Evolutionary conservation across 92 coral and sea anemone species (phyloP).

Genomic region (Anthopleura xanthogrammica): DNA sequence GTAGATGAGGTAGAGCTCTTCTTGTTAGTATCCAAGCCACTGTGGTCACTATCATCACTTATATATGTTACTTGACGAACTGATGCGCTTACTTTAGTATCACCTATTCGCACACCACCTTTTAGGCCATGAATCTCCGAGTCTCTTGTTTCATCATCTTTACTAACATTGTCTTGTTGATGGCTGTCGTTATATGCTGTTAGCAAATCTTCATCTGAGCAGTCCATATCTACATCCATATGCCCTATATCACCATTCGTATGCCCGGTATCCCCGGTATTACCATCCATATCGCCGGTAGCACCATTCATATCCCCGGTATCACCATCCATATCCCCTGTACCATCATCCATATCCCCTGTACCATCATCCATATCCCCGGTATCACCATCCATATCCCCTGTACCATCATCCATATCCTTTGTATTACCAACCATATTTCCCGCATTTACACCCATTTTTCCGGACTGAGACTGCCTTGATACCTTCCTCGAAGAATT

Average conservation of each 20-base stretch:
- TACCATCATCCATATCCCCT: too few relatives aligned
- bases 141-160: background rate
- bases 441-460: background rate
- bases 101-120: conserved; percentile 18
- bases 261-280: too few relatives aligned
- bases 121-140: background rate
- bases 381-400: background rate
- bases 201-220: conserved; percentile 34
- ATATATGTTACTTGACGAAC: conserved; percentile 6
- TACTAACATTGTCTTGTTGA: conserved; percentile 2
- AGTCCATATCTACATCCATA: conserved; percentile 23
- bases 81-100: background rate
- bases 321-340: background rate
- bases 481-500: background rate
- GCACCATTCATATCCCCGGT: background rate
- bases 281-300: too few relatives aligned
- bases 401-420: too few relatives aligned
- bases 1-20: background rate
- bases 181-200: background rate
- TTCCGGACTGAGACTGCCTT: background rate
- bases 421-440: background rate
- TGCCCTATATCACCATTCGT: background rate
- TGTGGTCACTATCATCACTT: conserved; percentile 20
- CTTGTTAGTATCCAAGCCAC: conserved; percentile 16
- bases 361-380: background rate